Evolutionary conservation across 2,888 invertebrate species (phyloP).

Genomic region (Apomyelois bistriatella): DNA sequence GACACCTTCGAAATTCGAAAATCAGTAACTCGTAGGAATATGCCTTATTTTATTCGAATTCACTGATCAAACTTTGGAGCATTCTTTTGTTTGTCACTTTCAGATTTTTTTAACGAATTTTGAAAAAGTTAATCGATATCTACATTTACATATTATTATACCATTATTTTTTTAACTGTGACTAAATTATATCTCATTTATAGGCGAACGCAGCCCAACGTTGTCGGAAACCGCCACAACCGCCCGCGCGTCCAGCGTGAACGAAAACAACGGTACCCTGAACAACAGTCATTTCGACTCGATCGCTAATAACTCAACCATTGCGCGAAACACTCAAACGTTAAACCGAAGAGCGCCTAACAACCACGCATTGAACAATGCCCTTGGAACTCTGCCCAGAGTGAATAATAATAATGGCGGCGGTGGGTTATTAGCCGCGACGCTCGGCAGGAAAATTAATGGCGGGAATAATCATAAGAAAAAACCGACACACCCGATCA

Average conservation of each 20-base stretch:
- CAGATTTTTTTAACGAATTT: no score
- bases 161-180: no score
- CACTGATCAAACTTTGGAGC: no score
- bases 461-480: constrained; percentile 76
- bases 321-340: constrained; percentile 64
- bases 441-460: constrained; percentile 73
- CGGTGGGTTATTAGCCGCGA: constrained; percentile 57
- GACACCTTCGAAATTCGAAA: no score
- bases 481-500: constrained; percentile 70
- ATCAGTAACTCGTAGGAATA: no score
- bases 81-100: no score
- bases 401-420: constrained; percentile 58
- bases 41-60: no score
- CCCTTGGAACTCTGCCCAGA: constrained; percentile 66
- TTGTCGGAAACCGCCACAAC: constrained; percentile 92
- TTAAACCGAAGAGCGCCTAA: constrained; percentile 59
- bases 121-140: no score
- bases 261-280: constrained; percentile 61
- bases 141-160: no score
- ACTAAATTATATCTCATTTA: neutral
- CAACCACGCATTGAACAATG: constrained; percentile 65
- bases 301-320: constrained; percentile 49
- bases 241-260: constrained; percentile 86
- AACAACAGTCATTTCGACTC: constrained; percentile 57
- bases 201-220: constrained; percentile 89